A percentile compares a stretch with the other conserved stretches of the same genome.
Evolutionary conservation across 2,113 vertebrate species (phyloP).

Genomic region (Rafetus swinhoei): DNA sequence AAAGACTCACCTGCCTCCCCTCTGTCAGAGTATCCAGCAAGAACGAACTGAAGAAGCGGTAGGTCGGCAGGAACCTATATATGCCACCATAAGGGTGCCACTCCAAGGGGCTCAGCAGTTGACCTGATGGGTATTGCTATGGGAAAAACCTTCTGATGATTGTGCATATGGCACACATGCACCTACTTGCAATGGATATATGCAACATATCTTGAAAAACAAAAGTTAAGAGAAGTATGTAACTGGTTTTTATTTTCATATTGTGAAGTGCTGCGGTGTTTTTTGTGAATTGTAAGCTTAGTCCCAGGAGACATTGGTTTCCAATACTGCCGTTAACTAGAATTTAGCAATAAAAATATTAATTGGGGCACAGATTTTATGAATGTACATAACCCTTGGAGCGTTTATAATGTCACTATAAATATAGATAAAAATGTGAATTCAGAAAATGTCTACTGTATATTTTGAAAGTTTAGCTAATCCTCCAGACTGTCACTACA

Average conservation of each 20-base stretch:
- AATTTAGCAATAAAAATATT: conserved; percentile 14
- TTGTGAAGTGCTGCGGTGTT: conserved; percentile 38
- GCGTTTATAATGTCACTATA: background rate
- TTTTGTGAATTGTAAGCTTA: conserved; percentile 15
- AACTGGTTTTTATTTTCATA: background rate
- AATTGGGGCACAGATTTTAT: background rate
- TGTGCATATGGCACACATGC: too few relatives aligned
- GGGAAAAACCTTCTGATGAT: too few relatives aligned
- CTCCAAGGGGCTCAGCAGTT: too few relatives aligned
- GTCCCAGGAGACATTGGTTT: conserved; percentile 33
- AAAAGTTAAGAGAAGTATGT: too few relatives aligned
- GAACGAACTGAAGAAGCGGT: too few relatives aligned
- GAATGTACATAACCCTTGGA: background rate
- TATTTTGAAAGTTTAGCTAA: conserved; percentile 21
- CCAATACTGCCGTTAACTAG: background rate
- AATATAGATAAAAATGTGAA: background rate
- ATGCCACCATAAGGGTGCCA: too few relatives aligned
- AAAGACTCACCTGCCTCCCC: too few relatives aligned
- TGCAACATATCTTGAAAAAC: too few relatives aligned
- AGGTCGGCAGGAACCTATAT: too few relatives aligned
- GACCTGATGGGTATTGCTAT: too few relatives aligned
- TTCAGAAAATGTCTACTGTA: background rate
- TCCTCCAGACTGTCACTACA: background rate
- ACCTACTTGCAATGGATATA: too few relatives aligned
- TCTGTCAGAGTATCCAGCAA: too few relatives aligned